Evolutionary conservation across 2,888 invertebrate genomes (phyloP), one percentile per base, ranked within the genome.

Genomic region (Pogonocherus hispidulus): DNA sequence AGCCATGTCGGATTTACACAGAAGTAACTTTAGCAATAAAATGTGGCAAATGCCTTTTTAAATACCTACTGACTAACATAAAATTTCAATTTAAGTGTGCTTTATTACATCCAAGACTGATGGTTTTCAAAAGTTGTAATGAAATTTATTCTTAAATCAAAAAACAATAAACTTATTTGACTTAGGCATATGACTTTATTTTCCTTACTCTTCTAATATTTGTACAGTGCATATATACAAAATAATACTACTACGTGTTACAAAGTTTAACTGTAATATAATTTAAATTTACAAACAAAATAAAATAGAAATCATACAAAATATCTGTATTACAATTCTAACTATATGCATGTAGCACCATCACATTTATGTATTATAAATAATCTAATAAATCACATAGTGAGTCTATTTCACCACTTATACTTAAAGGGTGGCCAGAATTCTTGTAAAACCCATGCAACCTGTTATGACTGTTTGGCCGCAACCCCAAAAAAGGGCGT

Each of bases 401-500:
- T 62, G 62, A 62, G 49, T 66, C 71, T 67, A 68, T 63, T 41
- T 54, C 63, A 51, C 62, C 47, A 66, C 14, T 46, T 18, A 22
- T 49, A 49, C 41, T 60, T 70, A 70, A 60, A 68, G 59, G 14
- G 97, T 97, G 60, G 97, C 97, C 80, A 98, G 88, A 78, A 98
- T 95, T 84, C 97, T 90, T 70, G 96, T 96, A 84, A 96, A 97
- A 67, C 97, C 97, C 80, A 98, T 91, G 77, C 95, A 94, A 74
- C 94, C 94, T 55, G 95, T 93, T 51, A 96, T 87, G 71, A 95
- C 88, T 63, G 98, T 98, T 87, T 97, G 97, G 72, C 97, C 97
- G 60, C 96, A 92, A 65, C 98, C 98, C 95, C 97, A 98, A 76
- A 97, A 90, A 86, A 97, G 90, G 62, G 97, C 97, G 86, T 97